phyloP scores from a whole-genome alignment of 1,140 invertebrate species.

The Melitaea cinxia region DNA sequence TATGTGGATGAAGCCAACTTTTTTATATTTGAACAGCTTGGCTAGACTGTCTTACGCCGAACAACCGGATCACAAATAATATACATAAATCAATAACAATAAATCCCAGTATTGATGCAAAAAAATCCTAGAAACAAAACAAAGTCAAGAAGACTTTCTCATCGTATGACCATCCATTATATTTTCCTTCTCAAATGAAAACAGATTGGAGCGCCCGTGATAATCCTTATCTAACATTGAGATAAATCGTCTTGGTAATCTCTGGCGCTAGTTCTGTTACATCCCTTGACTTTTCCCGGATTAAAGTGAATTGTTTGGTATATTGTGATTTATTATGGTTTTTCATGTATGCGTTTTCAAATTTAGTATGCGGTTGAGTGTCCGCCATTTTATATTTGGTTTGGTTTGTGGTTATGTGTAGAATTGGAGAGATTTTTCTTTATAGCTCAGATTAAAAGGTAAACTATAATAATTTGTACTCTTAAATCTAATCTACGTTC shows the following conservation, averaged over 20 bases:
- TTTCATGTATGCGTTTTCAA: background rate
- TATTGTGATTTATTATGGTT: background rate
- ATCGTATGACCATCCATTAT: background rate
- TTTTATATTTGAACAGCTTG: no score
- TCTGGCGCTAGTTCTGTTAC: background rate
- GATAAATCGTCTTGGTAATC: constrained; percentile 9
- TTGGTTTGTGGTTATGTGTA: no score
- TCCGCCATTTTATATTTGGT: no score
- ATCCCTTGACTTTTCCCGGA: background rate
- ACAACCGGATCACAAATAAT: no score
- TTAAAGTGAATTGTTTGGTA: background rate
- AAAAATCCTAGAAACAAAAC: background rate
- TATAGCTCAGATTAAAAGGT: no score
- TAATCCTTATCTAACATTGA: constrained; percentile 8
- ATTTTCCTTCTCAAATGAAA: background rate
- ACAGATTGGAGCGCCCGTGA: background rate
- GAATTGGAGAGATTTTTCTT: no score
- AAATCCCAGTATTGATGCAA: background rate
- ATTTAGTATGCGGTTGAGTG: no score
- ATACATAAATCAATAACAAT: no score
- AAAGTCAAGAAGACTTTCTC: background rate
- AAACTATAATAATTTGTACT: no score
- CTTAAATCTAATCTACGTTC: no score
- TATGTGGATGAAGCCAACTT: no score
- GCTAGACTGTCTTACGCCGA: no score